Conservation (phyloP, 2,888 invertebrate species). For the Operophtera brumata region DNA sequence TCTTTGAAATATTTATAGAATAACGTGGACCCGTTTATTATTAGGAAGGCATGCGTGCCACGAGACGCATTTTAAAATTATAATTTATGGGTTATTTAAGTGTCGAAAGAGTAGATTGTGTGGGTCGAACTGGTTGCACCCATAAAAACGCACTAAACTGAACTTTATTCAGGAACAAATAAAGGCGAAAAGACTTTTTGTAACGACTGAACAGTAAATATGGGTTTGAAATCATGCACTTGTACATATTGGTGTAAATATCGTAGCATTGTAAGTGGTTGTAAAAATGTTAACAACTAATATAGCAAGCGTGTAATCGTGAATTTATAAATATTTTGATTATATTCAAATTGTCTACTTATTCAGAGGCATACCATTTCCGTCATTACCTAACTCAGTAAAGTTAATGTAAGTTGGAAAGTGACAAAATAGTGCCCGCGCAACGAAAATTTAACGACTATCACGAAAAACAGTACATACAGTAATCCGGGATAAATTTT, state of each 20-base stretch:
- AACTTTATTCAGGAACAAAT: background rate
- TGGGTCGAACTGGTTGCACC: conserved; percentile 60
- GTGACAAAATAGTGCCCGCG: too few relatives aligned
- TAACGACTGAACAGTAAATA: conserved; percentile 1
- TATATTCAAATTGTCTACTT: background rate
- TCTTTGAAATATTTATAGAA: conserved; percentile 45
- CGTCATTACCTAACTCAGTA: too few relatives aligned
- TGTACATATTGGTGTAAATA: conserved; percentile 8
- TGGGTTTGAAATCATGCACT: conserved; percentile 4
- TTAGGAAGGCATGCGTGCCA: conserved; percentile 45
- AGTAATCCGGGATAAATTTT: too few relatives aligned
- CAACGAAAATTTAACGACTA: too few relatives aligned
- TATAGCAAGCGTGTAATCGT: background rate
- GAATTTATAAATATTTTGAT: background rate
- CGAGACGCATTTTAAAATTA: conserved; percentile 69
- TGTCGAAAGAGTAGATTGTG: conserved; percentile 72
- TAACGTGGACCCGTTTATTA: conserved; percentile 46
- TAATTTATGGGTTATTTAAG: conserved; percentile 74
- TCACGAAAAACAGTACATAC: too few relatives aligned
- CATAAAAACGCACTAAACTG: conserved; percentile 17
- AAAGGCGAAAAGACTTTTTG: background rate
- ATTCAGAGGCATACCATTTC: too few relatives aligned
- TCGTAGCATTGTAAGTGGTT: conserved; percentile 15
- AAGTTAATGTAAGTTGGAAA: too few relatives aligned
- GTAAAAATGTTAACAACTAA: background rate